phyloP scores from a whole-genome alignment of 2,797 vertebrate genomes.

The Eulemur albifrons region DNA sequence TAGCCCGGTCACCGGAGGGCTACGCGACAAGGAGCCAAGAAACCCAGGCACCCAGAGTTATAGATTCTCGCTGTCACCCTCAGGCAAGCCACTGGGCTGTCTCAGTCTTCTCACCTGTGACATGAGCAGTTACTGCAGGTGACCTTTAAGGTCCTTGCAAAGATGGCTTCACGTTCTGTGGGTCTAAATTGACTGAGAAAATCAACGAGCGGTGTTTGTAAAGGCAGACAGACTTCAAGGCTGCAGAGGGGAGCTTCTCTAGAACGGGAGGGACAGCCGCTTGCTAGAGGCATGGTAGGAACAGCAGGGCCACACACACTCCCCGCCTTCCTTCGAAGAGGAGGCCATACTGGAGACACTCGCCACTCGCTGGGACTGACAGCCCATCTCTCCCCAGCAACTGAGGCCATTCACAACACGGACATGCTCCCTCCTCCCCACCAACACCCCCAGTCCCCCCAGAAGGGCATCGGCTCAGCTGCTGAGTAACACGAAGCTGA shows the following conservation, averaged over 20 bases:
- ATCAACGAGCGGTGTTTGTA: accelerated
- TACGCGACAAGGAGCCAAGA: background rate
- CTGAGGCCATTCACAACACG: background rate
- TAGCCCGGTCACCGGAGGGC: background rate
- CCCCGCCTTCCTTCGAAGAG: background rate
- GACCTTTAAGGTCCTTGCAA: background rate
- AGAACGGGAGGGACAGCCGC: background rate
- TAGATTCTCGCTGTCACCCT: background rate
- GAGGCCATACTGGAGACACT: accelerated
- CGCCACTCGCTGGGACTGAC: accelerated
- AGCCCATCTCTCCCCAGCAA: background rate
- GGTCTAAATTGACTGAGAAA: background rate
- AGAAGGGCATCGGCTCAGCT: accelerated
- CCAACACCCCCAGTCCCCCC: background rate
- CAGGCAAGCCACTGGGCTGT: background rate
- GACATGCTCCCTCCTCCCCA: background rate
- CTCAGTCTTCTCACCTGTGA: background rate
- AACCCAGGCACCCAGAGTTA: background rate
- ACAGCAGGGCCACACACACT: background rate
- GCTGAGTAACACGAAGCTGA: background rate
- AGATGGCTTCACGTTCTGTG: accelerated
- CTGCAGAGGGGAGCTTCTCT: background rate
- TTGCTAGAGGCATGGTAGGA: background rate
- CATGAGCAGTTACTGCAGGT: background rate
- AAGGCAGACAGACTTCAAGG: background rate